Evolutionary conservation across 1,140 invertebrate genomes (phyloP).

Genomic region (Drosophila pseudoobscura): DNA sequence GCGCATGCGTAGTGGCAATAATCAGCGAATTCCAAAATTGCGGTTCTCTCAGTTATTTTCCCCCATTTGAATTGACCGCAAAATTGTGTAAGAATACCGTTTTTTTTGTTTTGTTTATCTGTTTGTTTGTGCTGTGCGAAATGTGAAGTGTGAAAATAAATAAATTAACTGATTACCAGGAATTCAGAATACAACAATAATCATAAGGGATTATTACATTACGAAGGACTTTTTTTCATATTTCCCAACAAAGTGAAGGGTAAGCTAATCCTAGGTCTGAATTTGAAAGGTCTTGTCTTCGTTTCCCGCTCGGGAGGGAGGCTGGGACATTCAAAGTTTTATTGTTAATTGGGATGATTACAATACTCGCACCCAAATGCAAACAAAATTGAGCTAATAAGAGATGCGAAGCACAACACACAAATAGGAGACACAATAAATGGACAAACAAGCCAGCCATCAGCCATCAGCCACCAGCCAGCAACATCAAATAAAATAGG

Average conservation of each 20-base stretch:
- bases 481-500: slow-evolving; percentile 49
- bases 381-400: slow-evolving; percentile 24
- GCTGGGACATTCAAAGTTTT: slow-evolving; percentile 23
- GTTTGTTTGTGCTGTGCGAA: slow-evolving; percentile 1
- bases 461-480: slow-evolving; percentile 14
- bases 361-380: slow-evolving; percentile 27
- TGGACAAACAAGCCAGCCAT: slow-evolving; percentile 28
- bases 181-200: not conserved
- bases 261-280: slow-evolving; percentile 2
- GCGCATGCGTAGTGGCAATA: slow-evolving; percentile 44
- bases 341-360: slow-evolving; percentile 66
- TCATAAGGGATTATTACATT: not conserved
- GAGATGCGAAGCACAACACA: slow-evolving; percentile 43
- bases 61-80: slow-evolving; percentile 34
- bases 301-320: not conserved
- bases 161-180: not conserved
- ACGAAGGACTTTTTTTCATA: not conserved
- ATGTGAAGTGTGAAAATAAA: not conserved
- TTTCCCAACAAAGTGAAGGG: slow-evolving; percentile 35
- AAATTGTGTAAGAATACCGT: slow-evolving; percentile 23
- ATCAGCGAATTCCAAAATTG: slow-evolving; percentile 59
- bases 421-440: slow-evolving; percentile 44
- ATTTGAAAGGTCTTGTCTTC: slow-evolving; percentile 7
- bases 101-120: slow-evolving; percentile 1
- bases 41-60: slow-evolving; percentile 43